Percentiles rank a stretch among this genome's conserved stretches.
These are phyloP conservation scores for Archips crataeganus DNA, from an alignment of 2,888 invertebrate species.

Conservation along the genomic window DNA sequence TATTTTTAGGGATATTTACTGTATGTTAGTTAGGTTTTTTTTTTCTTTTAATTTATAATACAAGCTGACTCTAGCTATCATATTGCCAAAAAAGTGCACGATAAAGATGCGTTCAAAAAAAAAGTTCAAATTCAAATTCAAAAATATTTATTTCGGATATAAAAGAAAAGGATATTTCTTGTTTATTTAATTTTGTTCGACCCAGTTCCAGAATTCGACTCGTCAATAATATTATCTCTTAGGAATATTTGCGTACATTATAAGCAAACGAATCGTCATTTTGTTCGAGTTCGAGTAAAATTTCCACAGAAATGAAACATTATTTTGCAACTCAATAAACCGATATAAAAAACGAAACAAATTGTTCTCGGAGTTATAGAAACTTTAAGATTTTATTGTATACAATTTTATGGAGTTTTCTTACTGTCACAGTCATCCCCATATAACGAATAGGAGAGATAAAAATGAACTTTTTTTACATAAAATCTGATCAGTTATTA, in stretches of 20 bases:
- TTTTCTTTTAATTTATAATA: too few species aligned
- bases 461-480: too few species aligned
- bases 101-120: too few species aligned
- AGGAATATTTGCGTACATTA: background rate
- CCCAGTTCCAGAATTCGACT: background rate
- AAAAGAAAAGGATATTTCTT: background rate
- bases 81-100: too few species aligned
- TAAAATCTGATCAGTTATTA: too few species aligned
- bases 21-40: too few species aligned
- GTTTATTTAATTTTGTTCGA: slow-evolving; percentile 3
- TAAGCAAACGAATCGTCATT: background rate
- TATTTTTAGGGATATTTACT: too few species aligned
- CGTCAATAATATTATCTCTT: background rate
- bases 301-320: background rate
- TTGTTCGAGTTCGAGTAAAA: background rate
- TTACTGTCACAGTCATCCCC: too few species aligned
- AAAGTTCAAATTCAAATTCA: too few species aligned
- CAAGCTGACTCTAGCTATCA: too few species aligned
- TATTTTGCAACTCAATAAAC: background rate
- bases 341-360: background rate
- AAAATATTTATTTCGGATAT: background rate
- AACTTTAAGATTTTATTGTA: background rate
- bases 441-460: too few species aligned
- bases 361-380: background rate
- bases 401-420: background rate